Evolutionary conservation across 2,113 vertebrate species (phyloP).

Genomic region (Cyprinodon variegatus): DNA sequence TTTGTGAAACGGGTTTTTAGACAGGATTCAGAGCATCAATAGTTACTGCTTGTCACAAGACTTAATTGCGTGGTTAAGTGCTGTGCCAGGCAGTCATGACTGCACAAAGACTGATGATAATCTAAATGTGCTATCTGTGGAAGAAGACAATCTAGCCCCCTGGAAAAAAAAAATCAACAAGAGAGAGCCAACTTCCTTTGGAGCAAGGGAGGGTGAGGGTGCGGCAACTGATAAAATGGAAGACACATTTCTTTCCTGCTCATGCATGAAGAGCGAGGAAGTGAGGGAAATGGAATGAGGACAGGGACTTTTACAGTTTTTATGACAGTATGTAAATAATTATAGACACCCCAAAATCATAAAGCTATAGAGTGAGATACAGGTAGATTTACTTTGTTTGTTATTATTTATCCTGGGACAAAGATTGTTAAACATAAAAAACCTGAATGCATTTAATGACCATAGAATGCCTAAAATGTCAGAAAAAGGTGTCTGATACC

Average conservation of each 20-base stretch:
- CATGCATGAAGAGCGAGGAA: constrained; percentile 24
- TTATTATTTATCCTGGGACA: neutral
- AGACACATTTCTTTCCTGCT: constrained; percentile 55
- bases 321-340: constrained; percentile 5
- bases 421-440: constrained; percentile 27
- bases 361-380: neutral
- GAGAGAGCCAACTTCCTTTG: constrained; percentile 72
- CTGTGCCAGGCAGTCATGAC: constrained; percentile 34
- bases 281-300: constrained; percentile 15
- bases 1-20: constrained; percentile 25
- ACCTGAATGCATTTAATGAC: constrained; percentile 32
- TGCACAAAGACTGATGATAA: constrained; percentile 44
- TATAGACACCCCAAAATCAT: constrained; percentile 7
- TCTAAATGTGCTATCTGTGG: constrained; percentile 64
- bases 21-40: constrained; percentile 17
- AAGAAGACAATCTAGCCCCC: constrained; percentile 64
- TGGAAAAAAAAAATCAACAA: constrained; percentile 80
- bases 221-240: constrained; percentile 73
- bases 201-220: constrained; percentile 55
- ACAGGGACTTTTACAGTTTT: constrained; percentile 34
- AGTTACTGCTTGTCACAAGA: constrained; percentile 46
- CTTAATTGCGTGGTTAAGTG: constrained; percentile 50
- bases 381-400: neutral
- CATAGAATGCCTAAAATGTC: constrained; percentile 17
- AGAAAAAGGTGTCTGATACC: neutral